A percentile compares a stretch with the other conserved stretches of the same genome.
Evolutionary conservation across 1,140 invertebrate species (phyloP).

Genomic region (Babylonia areolata): DNA sequence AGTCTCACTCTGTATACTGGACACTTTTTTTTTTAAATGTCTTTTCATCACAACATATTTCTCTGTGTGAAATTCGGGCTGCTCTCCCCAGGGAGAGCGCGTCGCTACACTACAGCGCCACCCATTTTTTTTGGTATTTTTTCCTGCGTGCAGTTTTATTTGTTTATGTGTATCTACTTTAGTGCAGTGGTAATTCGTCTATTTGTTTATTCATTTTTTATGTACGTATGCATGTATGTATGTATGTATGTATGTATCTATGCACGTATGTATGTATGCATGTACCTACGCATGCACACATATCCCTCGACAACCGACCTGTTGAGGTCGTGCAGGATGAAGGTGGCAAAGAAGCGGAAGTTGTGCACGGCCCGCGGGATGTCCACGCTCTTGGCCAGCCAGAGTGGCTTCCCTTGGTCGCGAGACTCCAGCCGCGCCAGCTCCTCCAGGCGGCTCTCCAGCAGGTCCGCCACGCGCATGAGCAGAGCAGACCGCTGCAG

Average conservation of each 20-base stretch:
- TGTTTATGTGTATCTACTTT: too few species aligned
- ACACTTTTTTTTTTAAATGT: too few species aligned
- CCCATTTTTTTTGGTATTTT: too few species aligned
- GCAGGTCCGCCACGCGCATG: conserved; percentile 78
- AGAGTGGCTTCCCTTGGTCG: conserved; percentile 81
- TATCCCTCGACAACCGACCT: conserved; percentile 70
- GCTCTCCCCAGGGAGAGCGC: too few species aligned
- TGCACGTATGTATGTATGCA: background rate
- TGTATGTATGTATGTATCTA: background rate
- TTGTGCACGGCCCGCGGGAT: conserved; percentile 80
- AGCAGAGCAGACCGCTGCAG: conserved; percentile 64
- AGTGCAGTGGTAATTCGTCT: too few species aligned
- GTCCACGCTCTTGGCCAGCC: conserved; percentile 78
- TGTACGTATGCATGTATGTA: too few species aligned
- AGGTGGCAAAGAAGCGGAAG: conserved; percentile 79
- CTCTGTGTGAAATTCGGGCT: too few species aligned
- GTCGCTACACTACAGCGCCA: too few species aligned
- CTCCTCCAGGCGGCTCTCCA: conserved; percentile 78
- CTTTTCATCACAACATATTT: too few species aligned
- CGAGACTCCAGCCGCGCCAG: conserved; percentile 79
- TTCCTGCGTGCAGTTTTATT: too few species aligned
- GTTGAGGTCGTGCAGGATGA: conserved; percentile 75
- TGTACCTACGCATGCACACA: background rate
- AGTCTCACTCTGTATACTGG: too few species aligned
- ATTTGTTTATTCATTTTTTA: too few species aligned